Evolutionary conservation across 2,113 vertebrate genomes (phyloP).

Genomic region (Serranochromis macrocephalus): DNA sequence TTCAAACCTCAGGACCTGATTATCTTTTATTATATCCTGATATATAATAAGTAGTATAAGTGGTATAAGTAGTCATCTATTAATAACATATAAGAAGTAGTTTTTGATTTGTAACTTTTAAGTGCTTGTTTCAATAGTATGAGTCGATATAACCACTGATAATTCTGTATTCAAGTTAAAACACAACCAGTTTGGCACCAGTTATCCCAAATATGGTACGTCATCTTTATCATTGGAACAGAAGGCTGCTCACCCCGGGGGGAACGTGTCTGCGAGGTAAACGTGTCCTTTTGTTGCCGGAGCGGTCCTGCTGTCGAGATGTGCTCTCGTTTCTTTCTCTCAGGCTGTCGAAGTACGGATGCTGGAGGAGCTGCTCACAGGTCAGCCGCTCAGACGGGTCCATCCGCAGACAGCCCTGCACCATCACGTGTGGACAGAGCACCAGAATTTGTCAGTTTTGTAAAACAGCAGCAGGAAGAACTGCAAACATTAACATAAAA

Average conservation of each 20-base stretch:
- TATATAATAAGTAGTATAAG: not conserved
- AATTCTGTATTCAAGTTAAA: not conserved
- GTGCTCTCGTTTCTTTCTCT: constrained; percentile 60
- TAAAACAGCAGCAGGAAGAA: not conserved
- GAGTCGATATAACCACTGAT: not conserved
- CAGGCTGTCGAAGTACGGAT: constrained; percentile 84
- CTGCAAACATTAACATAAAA: not conserved
- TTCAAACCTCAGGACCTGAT: not conserved
- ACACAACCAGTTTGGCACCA: not conserved
- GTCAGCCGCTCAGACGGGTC: constrained; percentile 81
- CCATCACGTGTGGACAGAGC: not conserved
- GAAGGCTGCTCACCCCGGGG: constrained; percentile 69
- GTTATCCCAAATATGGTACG: not conserved
- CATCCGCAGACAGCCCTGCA: constrained; percentile 86
- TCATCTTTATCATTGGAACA: not conserved
- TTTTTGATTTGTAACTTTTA: not conserved
- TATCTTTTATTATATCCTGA: not conserved
- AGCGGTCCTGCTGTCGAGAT: constrained; percentile 67
- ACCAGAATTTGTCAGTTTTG: not conserved
- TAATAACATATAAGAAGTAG: not conserved
- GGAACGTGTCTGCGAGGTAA: constrained; percentile 74
- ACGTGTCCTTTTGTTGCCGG: constrained; percentile 61
- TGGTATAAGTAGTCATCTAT: not conserved
- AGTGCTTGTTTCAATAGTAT: not conserved
- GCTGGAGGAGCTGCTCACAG: constrained; percentile 85